Conservation (phyloP, 2,888 invertebrate species). For the Acrobasis repandana region DNA sequence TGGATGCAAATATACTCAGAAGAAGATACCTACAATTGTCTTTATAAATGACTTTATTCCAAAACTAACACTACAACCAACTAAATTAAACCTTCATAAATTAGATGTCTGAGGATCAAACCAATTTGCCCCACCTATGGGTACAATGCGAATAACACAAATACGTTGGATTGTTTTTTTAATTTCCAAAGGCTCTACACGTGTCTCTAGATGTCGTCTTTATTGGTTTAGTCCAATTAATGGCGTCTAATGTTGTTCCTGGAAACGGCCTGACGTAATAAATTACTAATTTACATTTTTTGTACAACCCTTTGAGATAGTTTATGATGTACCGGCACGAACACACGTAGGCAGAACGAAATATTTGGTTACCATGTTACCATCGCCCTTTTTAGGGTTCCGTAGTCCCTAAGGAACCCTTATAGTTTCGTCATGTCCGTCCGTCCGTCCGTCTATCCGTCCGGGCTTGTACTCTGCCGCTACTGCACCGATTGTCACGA, state of each 20-base stretch:
- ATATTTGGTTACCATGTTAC: conserved; percentile 3
- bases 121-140: neutral
- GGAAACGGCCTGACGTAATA: conserved; percentile 59
- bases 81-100: too few relatives aligned
- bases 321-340: conserved; percentile 40
- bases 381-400: neutral
- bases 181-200: conserved; percentile 60
- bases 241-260: conserved; percentile 68
- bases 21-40: too few relatives aligned
- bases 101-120: neutral
- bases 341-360: conserved; percentile 17
- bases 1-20: too few relatives aligned
- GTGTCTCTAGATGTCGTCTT: conserved; percentile 76
- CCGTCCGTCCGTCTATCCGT: too few relatives aligned
- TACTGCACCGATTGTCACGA: too few relatives aligned
- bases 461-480: too few relatives aligned
- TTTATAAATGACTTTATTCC: too few relatives aligned
- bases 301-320: conserved; percentile 37
- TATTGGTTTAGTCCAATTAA: conserved; percentile 81
- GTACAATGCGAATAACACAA: conserved; percentile 1
- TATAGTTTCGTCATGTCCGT: too few relatives aligned
- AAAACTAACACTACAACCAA: too few relatives aligned
- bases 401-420: too few relatives aligned
- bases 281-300: conserved; percentile 66
- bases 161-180: conserved; percentile 35